Conservation (phyloP, 2,797 vertebrate species). For the Lates japonicus region DNA sequence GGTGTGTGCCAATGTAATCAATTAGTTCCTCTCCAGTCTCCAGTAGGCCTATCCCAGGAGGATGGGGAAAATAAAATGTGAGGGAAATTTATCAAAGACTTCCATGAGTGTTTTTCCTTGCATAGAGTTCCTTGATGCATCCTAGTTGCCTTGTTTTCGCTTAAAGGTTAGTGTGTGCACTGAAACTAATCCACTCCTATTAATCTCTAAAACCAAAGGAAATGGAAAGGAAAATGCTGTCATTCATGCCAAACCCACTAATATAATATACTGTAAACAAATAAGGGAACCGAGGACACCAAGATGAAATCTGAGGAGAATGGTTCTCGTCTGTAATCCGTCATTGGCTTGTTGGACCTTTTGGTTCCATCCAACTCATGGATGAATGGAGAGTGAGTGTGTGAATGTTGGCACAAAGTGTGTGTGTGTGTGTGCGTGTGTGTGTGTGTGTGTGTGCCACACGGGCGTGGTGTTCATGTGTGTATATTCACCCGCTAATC, state of each 20-base stretch:
- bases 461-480: slow-evolving; percentile 23
- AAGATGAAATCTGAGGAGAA: slow-evolving; percentile 27
- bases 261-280: slow-evolving; percentile 42
- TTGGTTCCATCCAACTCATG: slow-evolving; percentile 19
- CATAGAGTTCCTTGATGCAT: slow-evolving; percentile 33
- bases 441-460: slow-evolving; percentile 10
- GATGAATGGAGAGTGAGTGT: slow-evolving; percentile 46
- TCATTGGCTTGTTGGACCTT: slow-evolving; percentile 28
- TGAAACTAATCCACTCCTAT: slow-evolving; percentile 26
- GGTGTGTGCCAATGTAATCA: slow-evolving; percentile 61
- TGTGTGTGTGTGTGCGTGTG: slow-evolving; percentile 20
- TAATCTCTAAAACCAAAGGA: slow-evolving; percentile 44
- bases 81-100: slow-evolving; percentile 58
- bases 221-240: slow-evolving; percentile 40
- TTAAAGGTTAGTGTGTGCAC: slow-evolving; percentile 35
- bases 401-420: slow-evolving; percentile 40
- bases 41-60: slow-evolving; percentile 36
- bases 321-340: slow-evolving; percentile 20
- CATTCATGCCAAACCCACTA: slow-evolving; percentile 30
- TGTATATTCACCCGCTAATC: slow-evolving; percentile 63
- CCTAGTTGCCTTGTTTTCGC: slow-evolving; percentile 37
- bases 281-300: slow-evolving; percentile 1
- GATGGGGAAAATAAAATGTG: slow-evolving; percentile 44
- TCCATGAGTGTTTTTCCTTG: slow-evolving; percentile 59
- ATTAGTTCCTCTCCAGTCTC: slow-evolving; percentile 62